phyloP scores from a whole-genome alignment of 2,113 vertebrate genomes.

The Lepus timidus region DNA sequence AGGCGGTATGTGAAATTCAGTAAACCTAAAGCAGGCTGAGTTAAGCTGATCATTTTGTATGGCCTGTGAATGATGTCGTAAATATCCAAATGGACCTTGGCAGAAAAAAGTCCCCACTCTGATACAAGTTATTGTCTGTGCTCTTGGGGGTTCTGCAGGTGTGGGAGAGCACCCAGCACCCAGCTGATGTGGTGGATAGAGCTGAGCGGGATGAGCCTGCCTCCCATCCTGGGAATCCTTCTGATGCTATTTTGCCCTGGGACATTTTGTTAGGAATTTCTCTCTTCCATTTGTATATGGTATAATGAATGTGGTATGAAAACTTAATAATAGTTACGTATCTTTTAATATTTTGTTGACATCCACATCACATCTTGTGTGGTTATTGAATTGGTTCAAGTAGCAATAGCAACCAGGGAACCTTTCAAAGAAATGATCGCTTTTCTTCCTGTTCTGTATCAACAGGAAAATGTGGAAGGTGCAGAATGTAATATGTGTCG shows the following conservation, averaged over 20 bases:
- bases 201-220: not conserved
- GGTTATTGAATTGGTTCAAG: not conserved
- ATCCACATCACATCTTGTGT: not conserved
- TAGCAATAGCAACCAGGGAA: not conserved
- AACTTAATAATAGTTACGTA: not conserved
- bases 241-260: not conserved
- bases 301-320: not conserved
- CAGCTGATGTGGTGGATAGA: not conserved
- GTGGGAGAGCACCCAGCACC: no score
- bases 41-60: no score
- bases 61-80: no score
- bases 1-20: no score
- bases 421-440: not conserved
- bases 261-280: not conserved
- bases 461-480: slow-evolving; percentile 94
- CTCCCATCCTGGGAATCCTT: not conserved
- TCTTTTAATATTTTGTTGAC: not conserved
- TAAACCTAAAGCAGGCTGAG: no score
- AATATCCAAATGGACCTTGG: no score
- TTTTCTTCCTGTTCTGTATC: slow-evolving; percentile 10
- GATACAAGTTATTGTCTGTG: not conserved
- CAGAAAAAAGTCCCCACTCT: no score
- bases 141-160: not conserved
- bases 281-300: not conserved
- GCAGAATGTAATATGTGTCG: slow-evolving; percentile 90